Conservation (phyloP, 53 echinoderm and acorn worm genomes). For the Patiria pectinifera region DNA sequence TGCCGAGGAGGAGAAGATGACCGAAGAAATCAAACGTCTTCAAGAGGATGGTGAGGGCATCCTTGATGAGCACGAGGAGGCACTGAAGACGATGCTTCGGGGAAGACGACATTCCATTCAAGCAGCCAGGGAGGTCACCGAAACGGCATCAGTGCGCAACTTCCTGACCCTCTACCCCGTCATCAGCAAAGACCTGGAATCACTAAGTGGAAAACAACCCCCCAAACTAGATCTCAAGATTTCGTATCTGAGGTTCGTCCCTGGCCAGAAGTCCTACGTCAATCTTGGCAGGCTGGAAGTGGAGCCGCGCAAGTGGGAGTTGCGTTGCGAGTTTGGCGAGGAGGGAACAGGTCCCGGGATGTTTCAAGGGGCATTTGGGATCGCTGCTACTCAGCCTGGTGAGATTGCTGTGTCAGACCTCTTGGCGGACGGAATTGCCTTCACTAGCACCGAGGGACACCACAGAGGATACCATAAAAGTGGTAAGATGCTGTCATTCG, state of each 20-base stretch:
- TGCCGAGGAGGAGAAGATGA: not conserved
- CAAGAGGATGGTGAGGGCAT: not conserved
- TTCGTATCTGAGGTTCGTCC: not conserved
- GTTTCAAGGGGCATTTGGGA: not conserved
- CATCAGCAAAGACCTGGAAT: slow-evolving; percentile 16
- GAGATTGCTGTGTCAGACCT: not conserved
- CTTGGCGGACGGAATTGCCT: not conserved
- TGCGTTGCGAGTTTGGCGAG: not conserved
- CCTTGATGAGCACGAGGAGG: not conserved
- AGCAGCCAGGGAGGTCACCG: not conserved
- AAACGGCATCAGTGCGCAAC: not conserved
- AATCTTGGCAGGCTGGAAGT: not conserved
- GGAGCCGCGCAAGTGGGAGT: not conserved
- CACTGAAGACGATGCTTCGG: not conserved
- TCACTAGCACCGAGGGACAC: not conserved
- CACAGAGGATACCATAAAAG: not conserved
- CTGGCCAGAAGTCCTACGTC: not conserved
- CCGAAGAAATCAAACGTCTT: not conserved
- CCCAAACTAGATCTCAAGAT: not conserved
- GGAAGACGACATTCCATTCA: not conserved
- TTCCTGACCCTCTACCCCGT: not conserved
- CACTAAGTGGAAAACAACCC: not conserved
- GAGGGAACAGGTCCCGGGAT: not conserved
- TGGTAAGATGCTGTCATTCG: not conserved
- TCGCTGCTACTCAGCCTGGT: not conserved